These are phyloP conservation scores for Mamestra configurata DNA, from an alignment of 1,140 invertebrate genomes.

Conservation along the genomic window DNA sequence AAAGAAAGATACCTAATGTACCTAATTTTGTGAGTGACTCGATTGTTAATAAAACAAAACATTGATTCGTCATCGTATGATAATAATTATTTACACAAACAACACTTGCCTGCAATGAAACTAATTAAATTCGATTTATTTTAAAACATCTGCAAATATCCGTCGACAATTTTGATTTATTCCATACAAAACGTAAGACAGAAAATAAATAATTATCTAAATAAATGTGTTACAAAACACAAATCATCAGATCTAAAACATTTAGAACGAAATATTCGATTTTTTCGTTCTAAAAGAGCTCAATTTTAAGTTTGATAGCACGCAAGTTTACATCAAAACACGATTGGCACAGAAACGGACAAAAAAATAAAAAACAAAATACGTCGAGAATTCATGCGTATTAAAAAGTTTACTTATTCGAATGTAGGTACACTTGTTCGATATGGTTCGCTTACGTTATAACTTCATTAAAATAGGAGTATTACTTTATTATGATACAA, in stretches of 20 bases:
- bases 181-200: neutral
- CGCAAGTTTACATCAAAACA: slow-evolving; percentile 57
- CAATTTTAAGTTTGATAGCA: slow-evolving; percentile 45
- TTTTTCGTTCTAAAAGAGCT: neutral
- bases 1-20: slow-evolving; percentile 37
- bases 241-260: slow-evolving; percentile 4
- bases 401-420: slow-evolving; percentile 63
- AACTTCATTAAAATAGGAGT: slow-evolving; percentile 70
- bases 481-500: slow-evolving; percentile 79
- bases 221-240: neutral
- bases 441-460: slow-evolving; percentile 80
- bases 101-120: slow-evolving; percentile 51
- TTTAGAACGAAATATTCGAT: slow-evolving; percentile 52
- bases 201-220: neutral
- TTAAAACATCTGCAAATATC: neutral
- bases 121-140: slow-evolving; percentile 1
- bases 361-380: slow-evolving; percentile 62
- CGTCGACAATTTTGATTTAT: slow-evolving; percentile 13
- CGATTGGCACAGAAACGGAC: slow-evolving; percentile 65
- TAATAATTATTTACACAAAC: slow-evolving; percentile 70
- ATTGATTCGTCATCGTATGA: slow-evolving; percentile 47
- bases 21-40: slow-evolving; percentile 51
- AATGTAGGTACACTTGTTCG: slow-evolving; percentile 82
- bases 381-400: slow-evolving; percentile 54
- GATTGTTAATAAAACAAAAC: slow-evolving; percentile 51